Evolutionary conservation across 2,888 invertebrate genomes (phyloP).

Genomic region (Frankliniella fusca): DNA sequence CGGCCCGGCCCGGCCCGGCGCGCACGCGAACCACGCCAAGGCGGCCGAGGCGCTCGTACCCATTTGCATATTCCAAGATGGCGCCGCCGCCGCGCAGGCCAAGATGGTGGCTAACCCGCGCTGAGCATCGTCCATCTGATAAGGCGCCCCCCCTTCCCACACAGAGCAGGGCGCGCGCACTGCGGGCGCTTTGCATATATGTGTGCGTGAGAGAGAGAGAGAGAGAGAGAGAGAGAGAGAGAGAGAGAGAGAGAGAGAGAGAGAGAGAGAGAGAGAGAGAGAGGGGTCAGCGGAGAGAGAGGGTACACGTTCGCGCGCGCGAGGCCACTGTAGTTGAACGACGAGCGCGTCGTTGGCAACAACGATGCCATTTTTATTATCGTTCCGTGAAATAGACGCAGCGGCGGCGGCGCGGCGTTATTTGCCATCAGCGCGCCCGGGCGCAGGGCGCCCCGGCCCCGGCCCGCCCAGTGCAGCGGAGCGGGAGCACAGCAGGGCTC

Average conservation of each 20-base stretch:
- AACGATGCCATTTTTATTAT: slow-evolving; percentile 23
- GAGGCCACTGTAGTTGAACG: too few species aligned
- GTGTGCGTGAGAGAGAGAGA: too few species aligned
- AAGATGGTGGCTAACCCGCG: not conserved
- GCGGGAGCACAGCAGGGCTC: not conserved
- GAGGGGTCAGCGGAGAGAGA: too few species aligned
- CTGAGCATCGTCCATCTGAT: not conserved
- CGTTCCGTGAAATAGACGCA: not conserved
- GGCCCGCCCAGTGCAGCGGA: not conserved
- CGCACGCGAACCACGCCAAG: not conserved
- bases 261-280: too few species aligned
- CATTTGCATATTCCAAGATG: slow-evolving; percentile 18
- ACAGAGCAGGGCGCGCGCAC: too few species aligned
- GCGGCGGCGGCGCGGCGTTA: too few species aligned
- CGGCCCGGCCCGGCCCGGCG: not conserved
- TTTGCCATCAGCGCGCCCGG: not conserved
- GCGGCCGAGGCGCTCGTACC: not conserved
- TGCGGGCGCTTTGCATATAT: too few species aligned
- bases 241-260: too few species aligned
- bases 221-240: too few species aligned
- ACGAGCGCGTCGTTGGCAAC: not conserved
- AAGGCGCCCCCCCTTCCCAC: not conserved
- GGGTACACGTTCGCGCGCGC: too few species aligned
- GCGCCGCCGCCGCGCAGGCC: not conserved
- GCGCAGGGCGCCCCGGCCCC: not conserved